Percentiles rank a stretch among this genome's conserved stretches.
Conservation (phyloP, 1,140 invertebrate species). For the Drepana arcuata region DNA sequence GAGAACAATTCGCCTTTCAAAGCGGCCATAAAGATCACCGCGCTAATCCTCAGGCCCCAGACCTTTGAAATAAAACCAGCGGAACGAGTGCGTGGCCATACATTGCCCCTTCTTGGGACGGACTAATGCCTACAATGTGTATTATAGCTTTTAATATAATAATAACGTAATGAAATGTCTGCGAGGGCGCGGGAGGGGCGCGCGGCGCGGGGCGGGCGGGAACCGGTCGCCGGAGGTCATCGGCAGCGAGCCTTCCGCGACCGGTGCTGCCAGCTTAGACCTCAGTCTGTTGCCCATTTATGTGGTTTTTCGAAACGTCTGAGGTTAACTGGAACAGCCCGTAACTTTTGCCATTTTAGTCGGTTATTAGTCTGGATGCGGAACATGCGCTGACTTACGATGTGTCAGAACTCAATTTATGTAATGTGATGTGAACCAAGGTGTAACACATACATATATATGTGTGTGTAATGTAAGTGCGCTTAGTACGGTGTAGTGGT, state of each 20-base stretch:
- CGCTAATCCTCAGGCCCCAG: constrained; percentile 24
- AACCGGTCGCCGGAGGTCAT: constrained; percentile 67
- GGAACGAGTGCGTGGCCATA: constrained; percentile 28
- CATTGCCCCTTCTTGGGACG: constrained; percentile 47
- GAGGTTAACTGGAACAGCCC: constrained; percentile 34
- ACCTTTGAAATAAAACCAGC: constrained; percentile 32
- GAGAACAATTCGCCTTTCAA: constrained; percentile 28
- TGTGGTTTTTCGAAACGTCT: constrained; percentile 38
- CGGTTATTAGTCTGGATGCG: constrained; percentile 18
- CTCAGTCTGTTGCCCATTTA: constrained; percentile 40
- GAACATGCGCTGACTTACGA: constrained; percentile 2
- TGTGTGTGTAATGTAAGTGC: too few species aligned
- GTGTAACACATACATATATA: too few species aligned
- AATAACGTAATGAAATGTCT: constrained; percentile 70
- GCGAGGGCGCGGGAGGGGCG: constrained; percentile 18
- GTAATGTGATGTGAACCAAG: too few species aligned
- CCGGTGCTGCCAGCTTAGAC: constrained; percentile 44
- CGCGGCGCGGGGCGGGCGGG: constrained; percentile 20
- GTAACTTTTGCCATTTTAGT: constrained; percentile 29
- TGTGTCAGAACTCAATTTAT: too few species aligned
- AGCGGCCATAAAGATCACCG: constrained; percentile 26
- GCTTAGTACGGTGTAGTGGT: too few species aligned
- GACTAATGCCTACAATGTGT: constrained; percentile 67
- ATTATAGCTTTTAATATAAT: constrained; percentile 71
- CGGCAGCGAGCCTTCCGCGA: constrained; percentile 64